Base-by-base conservation (phyloP, 2,113 vertebrate species). In the Salvelinus alpinus region DNA sequence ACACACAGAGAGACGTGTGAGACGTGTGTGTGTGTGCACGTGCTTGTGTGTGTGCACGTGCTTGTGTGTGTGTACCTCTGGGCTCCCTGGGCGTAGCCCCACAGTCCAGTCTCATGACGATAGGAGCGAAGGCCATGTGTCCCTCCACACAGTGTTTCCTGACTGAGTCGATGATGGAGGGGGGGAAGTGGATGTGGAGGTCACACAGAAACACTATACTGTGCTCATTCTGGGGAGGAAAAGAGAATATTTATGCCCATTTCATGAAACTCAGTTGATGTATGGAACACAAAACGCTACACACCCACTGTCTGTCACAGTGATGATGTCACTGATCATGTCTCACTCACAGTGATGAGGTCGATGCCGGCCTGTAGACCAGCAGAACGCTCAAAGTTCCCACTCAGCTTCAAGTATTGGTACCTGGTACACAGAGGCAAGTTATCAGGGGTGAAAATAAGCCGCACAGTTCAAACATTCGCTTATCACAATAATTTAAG, bases 121-220 rank as follows among this genome's bases (percentile, higher is more conserved):
- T 93, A 29, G 98, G 98, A 27, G 97, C 96, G 0, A 96, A 98
- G 18, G 94, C 95, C 96, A 96, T 96, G 90, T 93, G 94, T 78
- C 96, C 95, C 84, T 99, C 95, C 79, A 99, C 93, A 0, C 95
- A 96, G 90, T 98, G 96, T 78, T 97, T 99, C 87, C 98, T 94
- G 81, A 98, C 92, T 0, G 90, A 90, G 27, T 99, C 96, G 0
- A 97, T 92, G 77, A 99, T 85, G 14, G 92, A 92, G 5, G 91
- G 73, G 0, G 97, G 98, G 79, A 98, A 98, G 82, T 95, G 91
- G 87, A 99, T 95, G 88, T 99, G 98, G 13, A 99, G 95, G 87
- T 99, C 97, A 6, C 96, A 98, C n/a, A 99, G 95, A 90, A 99
- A 99, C 75, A 98, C 34, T 64, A 99, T 99, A 91, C 97, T 98